Conservation (phyloP, 2,888 invertebrate species). For the Ophion ventricosus region DNA sequence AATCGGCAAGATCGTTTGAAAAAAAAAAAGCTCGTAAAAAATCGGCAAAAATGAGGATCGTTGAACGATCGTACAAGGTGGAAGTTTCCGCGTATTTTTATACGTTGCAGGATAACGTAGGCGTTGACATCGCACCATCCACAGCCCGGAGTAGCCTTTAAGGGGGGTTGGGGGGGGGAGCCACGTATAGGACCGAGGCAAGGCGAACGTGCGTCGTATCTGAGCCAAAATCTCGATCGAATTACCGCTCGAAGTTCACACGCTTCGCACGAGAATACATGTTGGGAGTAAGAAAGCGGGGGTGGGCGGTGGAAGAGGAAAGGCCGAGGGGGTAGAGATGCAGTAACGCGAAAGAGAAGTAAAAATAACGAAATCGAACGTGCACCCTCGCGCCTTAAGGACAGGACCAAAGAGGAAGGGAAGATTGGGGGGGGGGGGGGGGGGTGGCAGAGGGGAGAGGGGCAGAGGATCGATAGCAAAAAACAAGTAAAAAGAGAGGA, state of each 20-base stretch:
- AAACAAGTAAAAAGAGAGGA: conserved; percentile 28
- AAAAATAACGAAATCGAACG: conserved; percentile 58
- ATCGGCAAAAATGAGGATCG: neutral
- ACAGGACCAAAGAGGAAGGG: conserved; percentile 36
- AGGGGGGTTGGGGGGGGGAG: too few species aligned
- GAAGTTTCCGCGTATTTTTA: neutral
- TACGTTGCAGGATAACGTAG: neutral
- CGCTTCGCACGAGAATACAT: conserved; percentile 72
- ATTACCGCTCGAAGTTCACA: conserved; percentile 79
- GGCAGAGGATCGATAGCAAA: conserved; percentile 31
- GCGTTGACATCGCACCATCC: neutral
- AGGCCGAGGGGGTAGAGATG: conserved; percentile 35
- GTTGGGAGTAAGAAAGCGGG: conserved; percentile 16
- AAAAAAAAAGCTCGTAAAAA: neutral
- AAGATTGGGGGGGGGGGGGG: neutral
- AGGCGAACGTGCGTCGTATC: conserved; percentile 71
- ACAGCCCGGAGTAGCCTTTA: neutral
- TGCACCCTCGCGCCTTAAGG: conserved; percentile 32
- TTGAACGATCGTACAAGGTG: neutral
- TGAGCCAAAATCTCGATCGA: conserved; percentile 79
- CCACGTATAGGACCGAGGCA: conserved; percentile 31
- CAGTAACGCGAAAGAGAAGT: conserved; percentile 51
- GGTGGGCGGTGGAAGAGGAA: conserved; percentile 54
- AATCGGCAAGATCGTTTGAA: neutral
- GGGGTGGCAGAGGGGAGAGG: conserved; percentile 12